phyloP scores from a whole-genome alignment of 2,113 vertebrate species.

The Apeltes quadracus region DNA sequence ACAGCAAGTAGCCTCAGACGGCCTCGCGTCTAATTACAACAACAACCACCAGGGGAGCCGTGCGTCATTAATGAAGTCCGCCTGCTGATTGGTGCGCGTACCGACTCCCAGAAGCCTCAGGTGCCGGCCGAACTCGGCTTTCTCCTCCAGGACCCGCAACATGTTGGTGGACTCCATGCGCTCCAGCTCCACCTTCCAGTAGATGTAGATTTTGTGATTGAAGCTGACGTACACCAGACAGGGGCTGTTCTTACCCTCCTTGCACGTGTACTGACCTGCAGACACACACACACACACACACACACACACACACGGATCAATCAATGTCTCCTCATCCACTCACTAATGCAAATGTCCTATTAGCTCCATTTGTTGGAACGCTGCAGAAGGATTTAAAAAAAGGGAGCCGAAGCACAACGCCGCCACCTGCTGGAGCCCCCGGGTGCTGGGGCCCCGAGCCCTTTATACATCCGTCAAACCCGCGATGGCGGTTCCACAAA shows the following conservation, averaged over 20 bases:
- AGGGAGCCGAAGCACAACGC: conserved; percentile 23
- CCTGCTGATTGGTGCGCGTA: conserved; percentile 69
- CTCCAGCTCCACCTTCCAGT: conserved; percentile 95
- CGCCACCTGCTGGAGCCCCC: conserved; percentile 63
- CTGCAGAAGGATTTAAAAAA: conserved; percentile 24
- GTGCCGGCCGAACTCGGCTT: conserved; percentile 80
- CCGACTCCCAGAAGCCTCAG: conserved; percentile 85
- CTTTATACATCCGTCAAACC: background rate
- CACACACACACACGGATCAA: background rate
- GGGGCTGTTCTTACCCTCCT: conserved; percentile 90
- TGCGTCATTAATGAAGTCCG: background rate
- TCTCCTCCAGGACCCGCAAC: conserved; percentile 86
- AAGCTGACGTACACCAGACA: conserved; percentile 97
- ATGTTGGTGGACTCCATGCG: conserved; percentile 96
- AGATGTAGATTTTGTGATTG: conserved; percentile 95
- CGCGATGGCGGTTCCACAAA: no score
- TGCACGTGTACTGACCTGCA: conserved; percentile 93
- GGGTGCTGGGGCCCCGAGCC: background rate
- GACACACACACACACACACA: background rate
- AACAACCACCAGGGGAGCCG: background rate
- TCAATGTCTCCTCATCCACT: conserved; percentile 33
- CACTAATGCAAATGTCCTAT: conserved; percentile 19
- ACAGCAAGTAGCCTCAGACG: conserved; percentile 15
- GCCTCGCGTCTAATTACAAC: conserved; percentile 4
- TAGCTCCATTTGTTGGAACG: conserved; percentile 25